Base-by-base conservation (phyloP, 2,113 vertebrate species). In the Barnardius zonarius region DNA sequence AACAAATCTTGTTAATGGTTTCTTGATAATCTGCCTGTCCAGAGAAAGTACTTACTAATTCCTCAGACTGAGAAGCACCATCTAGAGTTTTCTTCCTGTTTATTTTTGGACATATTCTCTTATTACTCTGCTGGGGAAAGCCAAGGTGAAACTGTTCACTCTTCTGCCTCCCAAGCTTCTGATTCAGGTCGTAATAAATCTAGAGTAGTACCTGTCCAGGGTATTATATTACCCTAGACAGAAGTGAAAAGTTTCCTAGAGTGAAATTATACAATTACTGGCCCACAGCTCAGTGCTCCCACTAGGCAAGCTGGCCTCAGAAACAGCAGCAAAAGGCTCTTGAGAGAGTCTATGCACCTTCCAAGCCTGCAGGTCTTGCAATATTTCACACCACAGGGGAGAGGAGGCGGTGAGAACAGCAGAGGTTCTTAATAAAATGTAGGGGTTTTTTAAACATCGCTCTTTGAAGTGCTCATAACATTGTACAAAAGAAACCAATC, bases 391-490 rank as follows among this genome's bases (percentile, higher is more conserved):
- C 55, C 4, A 1, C 64, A 74, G 83, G 79, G 80, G 48, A 82
- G 51, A 89, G 43, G 30, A 95, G 31, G 41, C 83, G 17, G 82
- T 90, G 67, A 90, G 83, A 82, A 85, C 28, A 90, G 20, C 43
- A 74, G 39, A 95, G 25, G 39, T 57, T 91, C 84, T 86, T 92
- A 66, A 73, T 85, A 91, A 92, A 95, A 87, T 70, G 64, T 74
- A 11, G 22, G 46, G 51, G 54, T 51, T 92, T 95, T 90, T 75
- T 69, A 93, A 94, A 61, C 51, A 51, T 59, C 1, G 0, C 4
- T 16, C 69, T 79, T 73, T 79, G 77, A 95, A 80, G 54, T 37
- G 17, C 49, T 92, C 68, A 15, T 88, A 88, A 83, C 23, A 37
- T 35, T 75, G 62, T 43, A 52, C 35, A 82, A 73, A 96, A 88